Conservation (phyloP, 1,140 invertebrate genomes). For the Pissodes strobi region DNA sequence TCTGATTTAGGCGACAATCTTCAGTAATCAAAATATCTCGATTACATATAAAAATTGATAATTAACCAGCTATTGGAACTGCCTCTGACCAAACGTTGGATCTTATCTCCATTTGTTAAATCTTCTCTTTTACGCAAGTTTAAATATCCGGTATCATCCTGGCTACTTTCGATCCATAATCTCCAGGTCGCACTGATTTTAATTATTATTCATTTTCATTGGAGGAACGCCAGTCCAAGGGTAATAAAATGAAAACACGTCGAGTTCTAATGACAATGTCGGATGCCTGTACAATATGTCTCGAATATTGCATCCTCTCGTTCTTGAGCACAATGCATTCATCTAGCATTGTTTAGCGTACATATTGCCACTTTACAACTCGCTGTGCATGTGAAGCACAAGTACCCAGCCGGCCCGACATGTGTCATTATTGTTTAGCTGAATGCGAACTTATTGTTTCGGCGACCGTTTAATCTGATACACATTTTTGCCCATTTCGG, state of each 20-base stretch:
- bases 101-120: no score
- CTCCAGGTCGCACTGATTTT: no score
- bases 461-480: neutral
- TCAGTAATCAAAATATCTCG: no score
- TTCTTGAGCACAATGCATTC: constrained; percentile 44
- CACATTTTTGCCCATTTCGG: neutral
- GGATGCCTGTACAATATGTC: constrained; percentile 40
- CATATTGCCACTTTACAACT: constrained; percentile 46
- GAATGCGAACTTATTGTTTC: constrained; percentile 29
- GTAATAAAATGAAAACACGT: constrained; percentile 24
- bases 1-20: no score
- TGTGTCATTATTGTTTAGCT: constrained; percentile 35
- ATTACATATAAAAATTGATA: no score
- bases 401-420: constrained; percentile 39
- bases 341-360: constrained; percentile 43
- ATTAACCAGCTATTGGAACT: no score
- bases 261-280: constrained; percentile 37
- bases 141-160: no score
- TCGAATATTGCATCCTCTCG: constrained; percentile 46
- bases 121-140: no score
- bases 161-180: no score
- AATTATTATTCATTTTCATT: no score
- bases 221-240: no score
- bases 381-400: constrained; percentile 42
- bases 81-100: no score